Evolutionary conservation across 2,888 invertebrate genomes (phyloP).

Genomic region (Volucella inflata): DNA sequence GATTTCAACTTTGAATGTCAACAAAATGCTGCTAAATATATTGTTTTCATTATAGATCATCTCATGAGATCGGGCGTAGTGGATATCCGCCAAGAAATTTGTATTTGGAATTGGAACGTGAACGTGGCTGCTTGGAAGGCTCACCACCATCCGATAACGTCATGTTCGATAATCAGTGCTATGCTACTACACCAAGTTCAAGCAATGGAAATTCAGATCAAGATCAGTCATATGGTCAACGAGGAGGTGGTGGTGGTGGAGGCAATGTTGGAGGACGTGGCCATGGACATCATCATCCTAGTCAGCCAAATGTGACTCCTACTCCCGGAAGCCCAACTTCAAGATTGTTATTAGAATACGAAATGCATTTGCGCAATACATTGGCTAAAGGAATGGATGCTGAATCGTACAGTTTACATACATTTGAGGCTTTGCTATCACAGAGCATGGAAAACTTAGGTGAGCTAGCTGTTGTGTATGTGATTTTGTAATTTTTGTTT

Average conservation of each 20-base stretch:
- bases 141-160: conserved; percentile 97
- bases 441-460: conserved; percentile 98
- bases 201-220: conserved; percentile 96
- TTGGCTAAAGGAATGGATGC: conserved; percentile 97
- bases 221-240: conserved; percentile 88
- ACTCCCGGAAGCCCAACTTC: conserved; percentile 93
- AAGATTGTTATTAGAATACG: conserved; percentile 93
- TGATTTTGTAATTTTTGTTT: conserved; percentile 9
- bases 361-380: conserved; percentile 96
- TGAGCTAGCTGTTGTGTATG: conserved; percentile 80
- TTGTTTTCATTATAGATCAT: conserved; percentile 85
- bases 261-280: conserved; percentile 79
- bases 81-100: conserved; percentile 89
- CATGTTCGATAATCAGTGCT: conserved; percentile 97
- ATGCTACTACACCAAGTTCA: conserved; percentile 96
- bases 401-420: conserved; percentile 96
- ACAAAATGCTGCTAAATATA: not conserved
- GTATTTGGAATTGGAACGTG: conserved; percentile 92
- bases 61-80: conserved; percentile 89
- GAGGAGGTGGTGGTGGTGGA: conserved; percentile 77
- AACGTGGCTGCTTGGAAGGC: conserved; percentile 85
- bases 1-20: not conserved
- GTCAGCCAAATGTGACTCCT: conserved; percentile 89
- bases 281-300: conserved; percentile 87
- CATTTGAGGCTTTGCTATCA: conserved; percentile 95